phyloP scores from a whole-genome alignment of 2,888 invertebrate species.

The Julus scandinavius region DNA sequence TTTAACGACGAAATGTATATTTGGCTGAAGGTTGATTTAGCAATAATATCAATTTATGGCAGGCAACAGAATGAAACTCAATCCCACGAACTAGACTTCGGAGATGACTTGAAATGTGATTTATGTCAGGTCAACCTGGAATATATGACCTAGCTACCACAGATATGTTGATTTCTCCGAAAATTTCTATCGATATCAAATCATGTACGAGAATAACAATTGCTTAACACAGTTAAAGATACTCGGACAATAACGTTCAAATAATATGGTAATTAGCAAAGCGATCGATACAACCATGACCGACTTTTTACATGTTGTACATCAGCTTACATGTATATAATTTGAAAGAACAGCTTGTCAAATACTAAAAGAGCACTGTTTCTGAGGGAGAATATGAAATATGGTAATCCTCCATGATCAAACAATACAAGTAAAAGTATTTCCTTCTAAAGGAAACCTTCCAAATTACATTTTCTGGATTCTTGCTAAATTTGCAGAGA shows the following conservation, averaged over 20 bases:
- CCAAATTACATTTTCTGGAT: no score
- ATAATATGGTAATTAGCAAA: background rate
- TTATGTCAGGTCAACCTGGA: background rate
- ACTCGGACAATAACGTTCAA: background rate
- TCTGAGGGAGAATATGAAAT: background rate
- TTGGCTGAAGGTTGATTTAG: background rate
- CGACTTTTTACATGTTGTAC: background rate
- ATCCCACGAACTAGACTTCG: background rate
- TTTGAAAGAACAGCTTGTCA: background rate
- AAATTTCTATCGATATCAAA: background rate
- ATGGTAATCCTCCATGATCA: no score
- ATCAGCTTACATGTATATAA: background rate
- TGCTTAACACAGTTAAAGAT: background rate
- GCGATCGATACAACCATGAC: background rate
- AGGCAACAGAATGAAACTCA: background rate
- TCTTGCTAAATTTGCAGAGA: no score
- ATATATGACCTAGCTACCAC: background rate
- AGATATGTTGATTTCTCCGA: background rate
- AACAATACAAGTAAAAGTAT: no score
- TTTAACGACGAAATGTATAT: conserved; percentile 1
- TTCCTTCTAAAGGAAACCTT: no score
- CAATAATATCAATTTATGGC: background rate
- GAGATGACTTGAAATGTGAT: background rate
- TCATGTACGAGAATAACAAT: background rate
- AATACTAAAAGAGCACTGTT: background rate